These are phyloP conservation scores for Sinocyclocheilus anophthalmus DNA, from an alignment of 2,113 vertebrate genomes.

Conservation along the genomic window DNA sequence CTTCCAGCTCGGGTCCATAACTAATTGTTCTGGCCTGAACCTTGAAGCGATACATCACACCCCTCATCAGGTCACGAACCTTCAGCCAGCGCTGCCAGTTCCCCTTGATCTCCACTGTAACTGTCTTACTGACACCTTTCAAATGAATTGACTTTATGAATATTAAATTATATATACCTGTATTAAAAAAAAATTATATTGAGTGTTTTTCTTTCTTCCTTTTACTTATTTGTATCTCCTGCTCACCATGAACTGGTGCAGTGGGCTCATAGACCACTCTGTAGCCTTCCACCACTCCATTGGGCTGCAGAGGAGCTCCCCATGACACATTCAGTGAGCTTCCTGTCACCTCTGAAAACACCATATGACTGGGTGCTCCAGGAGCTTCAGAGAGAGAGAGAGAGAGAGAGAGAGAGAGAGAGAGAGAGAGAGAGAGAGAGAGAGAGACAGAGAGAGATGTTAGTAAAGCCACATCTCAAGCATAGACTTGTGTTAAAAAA, in stretches of 20 bases:
- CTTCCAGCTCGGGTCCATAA: conserved; percentile 84
- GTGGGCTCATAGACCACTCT: conserved; percentile 89
- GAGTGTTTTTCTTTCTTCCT: background rate
- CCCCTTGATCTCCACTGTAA: conserved; percentile 91
- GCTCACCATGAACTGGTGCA: conserved; percentile 86
- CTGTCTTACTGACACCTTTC: conserved; percentile 91
- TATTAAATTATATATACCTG: background rate
- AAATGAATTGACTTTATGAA: background rate
- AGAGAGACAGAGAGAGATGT: conserved; percentile 18
- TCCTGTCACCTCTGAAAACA: conserved; percentile 91
- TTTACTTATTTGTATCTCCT: background rate
- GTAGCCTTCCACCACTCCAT: conserved; percentile 92
- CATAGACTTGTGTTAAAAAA: too few species aligned
- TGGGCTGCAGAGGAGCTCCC: conserved; percentile 84
- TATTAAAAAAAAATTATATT: background rate
- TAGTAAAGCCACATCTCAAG: background rate
- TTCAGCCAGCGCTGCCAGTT: conserved; percentile 93
- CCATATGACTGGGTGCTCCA: conserved; percentile 83
- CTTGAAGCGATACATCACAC: conserved; percentile 85
- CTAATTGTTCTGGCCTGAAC: conserved; percentile 88
- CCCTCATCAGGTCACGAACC: conserved; percentile 88
- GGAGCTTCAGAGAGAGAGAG: conserved; percentile 77
- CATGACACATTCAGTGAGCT: conserved; percentile 90
- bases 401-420: conserved; percentile 43
- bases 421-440: conserved; percentile 52